Evolutionary conservation across 2,797 vertebrate species (phyloP), one percentile per base, ranked within the genome.

Genomic region (Pangasius krempfi): DNA sequence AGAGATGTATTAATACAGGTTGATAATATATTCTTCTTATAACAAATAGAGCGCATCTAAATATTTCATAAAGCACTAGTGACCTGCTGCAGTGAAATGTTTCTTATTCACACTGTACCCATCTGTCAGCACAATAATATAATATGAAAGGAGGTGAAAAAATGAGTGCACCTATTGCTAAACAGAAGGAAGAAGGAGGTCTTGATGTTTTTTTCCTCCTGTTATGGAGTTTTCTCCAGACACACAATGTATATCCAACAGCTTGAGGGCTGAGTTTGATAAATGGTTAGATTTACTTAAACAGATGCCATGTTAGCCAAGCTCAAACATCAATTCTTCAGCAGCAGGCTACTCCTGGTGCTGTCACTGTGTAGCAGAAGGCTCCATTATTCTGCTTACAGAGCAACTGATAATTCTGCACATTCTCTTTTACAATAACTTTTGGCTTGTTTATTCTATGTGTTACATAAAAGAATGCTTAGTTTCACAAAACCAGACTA

Each of bases 221-320:
- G 30, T 78, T 84, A 85, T 84, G 2, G 58, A 27, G 30, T 88
- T 88, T 88, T 83, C 72, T 79, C 60, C 72, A 79, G 52, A 72
- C 40, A 52, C n/a, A 81, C 27, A n/a, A 72, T 75, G 22, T 47
- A 70, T 79, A 70, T 60, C 64, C 40, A 85, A 37, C 60, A 84
- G 50, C 88, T 85, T 81, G 64, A 87, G 75, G 84, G 37, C 54
- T 64, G 84, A 82, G 85, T 86, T 86, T 86, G 84, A 89, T 82
- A 56, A 89, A 86, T 89, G 62, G 73, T 60, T 81, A 78, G 84
- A 86, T 86, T 89, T 86, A 86, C 64, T 80, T 81, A 89, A 80
- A 86, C 79, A 83, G 86, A 87, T 87, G 86, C 86, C 79, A 83
- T 82, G 86, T 87, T 87, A 82, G 64, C 54, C 66, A 47, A 72